Percentiles rank a stretch among this genome's conserved stretches.
Conservation (phyloP, 2,888 invertebrate species). For the Hipparchia semele region DNA sequence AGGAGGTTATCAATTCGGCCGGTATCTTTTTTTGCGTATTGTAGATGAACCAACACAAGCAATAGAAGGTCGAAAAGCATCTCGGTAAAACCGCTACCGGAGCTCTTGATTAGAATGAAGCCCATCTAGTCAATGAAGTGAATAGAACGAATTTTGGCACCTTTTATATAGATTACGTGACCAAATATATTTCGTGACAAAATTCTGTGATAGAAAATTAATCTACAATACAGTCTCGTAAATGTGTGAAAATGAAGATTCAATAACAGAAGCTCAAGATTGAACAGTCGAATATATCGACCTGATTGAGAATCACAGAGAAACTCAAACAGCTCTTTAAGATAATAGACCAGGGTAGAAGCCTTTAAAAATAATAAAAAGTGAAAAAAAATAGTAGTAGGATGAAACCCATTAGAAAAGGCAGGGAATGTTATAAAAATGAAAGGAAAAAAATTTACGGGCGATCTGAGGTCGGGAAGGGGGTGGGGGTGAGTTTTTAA, state of each 20-base stretch:
- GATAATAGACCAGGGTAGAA: too few species aligned
- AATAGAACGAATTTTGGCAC: constrained; percentile 27
- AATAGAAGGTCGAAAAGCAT: background rate
- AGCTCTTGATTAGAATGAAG: constrained; percentile 28
- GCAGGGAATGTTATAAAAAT: too few species aligned
- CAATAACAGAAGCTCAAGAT: background rate
- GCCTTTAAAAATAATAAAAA: too few species aligned
- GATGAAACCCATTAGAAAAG: too few species aligned
- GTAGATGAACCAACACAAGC: constrained; percentile 2
- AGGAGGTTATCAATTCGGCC: too few species aligned
- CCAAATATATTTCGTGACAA: constrained; percentile 35
- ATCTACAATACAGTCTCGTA: background rate
- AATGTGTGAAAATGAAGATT: background rate
- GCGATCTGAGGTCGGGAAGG: too few species aligned
- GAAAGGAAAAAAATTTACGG: too few species aligned
- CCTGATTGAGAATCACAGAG: too few species aligned
- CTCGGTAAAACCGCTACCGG: background rate
- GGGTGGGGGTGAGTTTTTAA: too few species aligned
- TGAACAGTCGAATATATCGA: too few species aligned
- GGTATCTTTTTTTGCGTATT: background rate
- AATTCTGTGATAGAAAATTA: constrained; percentile 8
- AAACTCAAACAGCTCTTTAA: too few species aligned
- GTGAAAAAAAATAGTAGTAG: too few species aligned
- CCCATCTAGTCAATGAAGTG: constrained; percentile 22
- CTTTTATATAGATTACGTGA: constrained; percentile 31